These are phyloP conservation scores for Apocheima hispidaria DNA, from an alignment of 2,888 invertebrate genomes.

Conservation along the genomic window DNA sequence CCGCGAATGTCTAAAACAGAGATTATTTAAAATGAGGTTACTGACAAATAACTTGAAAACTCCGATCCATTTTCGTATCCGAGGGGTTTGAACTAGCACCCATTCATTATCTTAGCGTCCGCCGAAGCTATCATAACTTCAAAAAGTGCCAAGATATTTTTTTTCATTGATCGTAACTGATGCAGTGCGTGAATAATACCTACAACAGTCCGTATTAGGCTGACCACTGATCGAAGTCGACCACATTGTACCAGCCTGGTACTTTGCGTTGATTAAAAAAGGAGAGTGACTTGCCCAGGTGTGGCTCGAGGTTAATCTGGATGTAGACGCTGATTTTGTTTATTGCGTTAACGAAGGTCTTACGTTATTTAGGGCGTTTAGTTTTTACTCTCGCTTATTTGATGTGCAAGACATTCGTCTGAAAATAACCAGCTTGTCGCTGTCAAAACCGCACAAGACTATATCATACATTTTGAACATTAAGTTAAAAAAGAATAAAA, in stretches of 20 bases:
- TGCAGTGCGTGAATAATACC: constrained; percentile 39
- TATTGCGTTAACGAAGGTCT: constrained; percentile 7
- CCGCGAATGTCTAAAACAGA: too few species aligned
- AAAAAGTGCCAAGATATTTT: neutral
- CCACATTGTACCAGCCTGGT: constrained; percentile 37
- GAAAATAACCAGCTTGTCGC: too few species aligned
- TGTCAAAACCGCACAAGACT: too few species aligned
- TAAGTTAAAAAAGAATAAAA: too few species aligned
- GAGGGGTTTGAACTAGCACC: too few species aligned
- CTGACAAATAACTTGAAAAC: too few species aligned
- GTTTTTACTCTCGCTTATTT: neutral
- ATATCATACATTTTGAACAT: too few species aligned
- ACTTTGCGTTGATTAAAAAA: constrained; percentile 45
- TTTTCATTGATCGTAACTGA: neutral
- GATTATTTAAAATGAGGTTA: too few species aligned
- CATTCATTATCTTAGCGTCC: too few species aligned
- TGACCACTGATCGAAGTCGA: constrained; percentile 58
- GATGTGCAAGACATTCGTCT: too few species aligned
- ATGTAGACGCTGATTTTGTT: constrained; percentile 9
- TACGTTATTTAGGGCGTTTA: neutral
- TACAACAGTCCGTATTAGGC: constrained; percentile 36
- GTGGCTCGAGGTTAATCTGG: constrained; percentile 1
- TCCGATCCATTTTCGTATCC: too few species aligned
- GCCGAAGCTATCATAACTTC: neutral
- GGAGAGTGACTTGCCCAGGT: constrained; percentile 18